These are phyloP conservation scores for Palythoa grandiflora DNA, from an alignment of 92 coral and sea anemone species.

Conservation along the genomic window DNA sequence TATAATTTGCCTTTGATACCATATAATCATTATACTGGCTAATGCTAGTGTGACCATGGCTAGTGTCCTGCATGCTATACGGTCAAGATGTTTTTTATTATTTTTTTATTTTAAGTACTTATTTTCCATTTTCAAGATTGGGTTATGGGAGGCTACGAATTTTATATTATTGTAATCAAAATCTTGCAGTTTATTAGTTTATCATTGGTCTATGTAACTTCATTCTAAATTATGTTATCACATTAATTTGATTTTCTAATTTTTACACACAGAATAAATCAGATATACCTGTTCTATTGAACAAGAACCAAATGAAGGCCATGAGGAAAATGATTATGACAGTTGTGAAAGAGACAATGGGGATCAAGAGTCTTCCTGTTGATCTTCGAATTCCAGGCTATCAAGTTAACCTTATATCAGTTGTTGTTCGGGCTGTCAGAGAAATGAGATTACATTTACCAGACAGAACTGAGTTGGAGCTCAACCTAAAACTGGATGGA, in stretches of 20 bases:
- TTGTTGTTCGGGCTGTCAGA: slow-evolving; percentile 61
- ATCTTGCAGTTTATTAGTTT: background rate
- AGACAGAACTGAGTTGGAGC: slow-evolving; percentile 38
- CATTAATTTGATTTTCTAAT: slow-evolving; percentile 7
- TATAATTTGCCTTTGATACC: background rate
- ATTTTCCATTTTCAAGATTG: no score
- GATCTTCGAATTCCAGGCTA: slow-evolving; percentile 53
- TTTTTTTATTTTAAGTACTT: no score
- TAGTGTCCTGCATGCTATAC: no score
- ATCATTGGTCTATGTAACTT: background rate
- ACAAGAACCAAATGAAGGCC: slow-evolving; percentile 61
- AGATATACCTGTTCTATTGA: slow-evolving; percentile 56
- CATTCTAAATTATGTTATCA: background rate
- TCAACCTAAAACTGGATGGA: slow-evolving; percentile 64
- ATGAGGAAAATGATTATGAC: slow-evolving; percentile 53
- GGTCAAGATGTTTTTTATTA: no score
- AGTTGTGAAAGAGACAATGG: slow-evolving; percentile 52
- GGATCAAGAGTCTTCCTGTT: slow-evolving; percentile 44
- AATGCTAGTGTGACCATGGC: no score
- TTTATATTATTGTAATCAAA: background rate
- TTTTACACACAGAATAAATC: slow-evolving; percentile 24
- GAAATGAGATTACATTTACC: slow-evolving; percentile 53
- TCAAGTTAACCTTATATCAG: slow-evolving; percentile 61
- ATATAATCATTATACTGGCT: no score
- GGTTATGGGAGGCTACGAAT: no score